Evolutionary conservation across 2,797 vertebrate genomes (phyloP).

Genomic region (Gila robusta): DNA sequence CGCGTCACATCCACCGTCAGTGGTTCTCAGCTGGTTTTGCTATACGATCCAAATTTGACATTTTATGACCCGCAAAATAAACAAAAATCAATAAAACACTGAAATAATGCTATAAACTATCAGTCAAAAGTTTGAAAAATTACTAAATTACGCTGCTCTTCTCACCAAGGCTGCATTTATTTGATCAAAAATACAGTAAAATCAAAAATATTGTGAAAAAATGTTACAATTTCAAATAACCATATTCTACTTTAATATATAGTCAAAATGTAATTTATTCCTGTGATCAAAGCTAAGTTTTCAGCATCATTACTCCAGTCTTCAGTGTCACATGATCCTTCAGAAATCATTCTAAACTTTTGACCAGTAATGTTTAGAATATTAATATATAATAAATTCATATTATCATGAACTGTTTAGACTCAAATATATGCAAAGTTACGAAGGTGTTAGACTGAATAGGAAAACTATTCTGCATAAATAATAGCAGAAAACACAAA

Average conservation of each 20-base stretch:
- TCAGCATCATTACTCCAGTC: background rate
- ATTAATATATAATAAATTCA: background rate
- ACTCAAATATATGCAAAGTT: background rate
- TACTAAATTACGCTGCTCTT: background rate
- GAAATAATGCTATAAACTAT: background rate
- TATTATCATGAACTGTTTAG: background rate
- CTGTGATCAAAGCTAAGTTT: background rate
- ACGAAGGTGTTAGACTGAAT: background rate
- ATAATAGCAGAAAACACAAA: background rate
- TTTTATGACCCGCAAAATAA: background rate
- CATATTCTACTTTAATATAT: background rate
- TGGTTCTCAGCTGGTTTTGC: conserved; percentile 16
- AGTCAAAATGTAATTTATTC: background rate
- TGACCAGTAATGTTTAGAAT: background rate
- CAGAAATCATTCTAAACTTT: background rate
- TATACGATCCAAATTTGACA: background rate
- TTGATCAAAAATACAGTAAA: background rate
- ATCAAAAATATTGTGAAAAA: background rate
- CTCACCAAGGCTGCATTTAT: background rate
- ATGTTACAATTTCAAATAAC: background rate
- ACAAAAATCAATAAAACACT: background rate
- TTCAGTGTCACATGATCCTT: background rate
- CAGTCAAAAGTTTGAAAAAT: background rate
- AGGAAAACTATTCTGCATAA: background rate
- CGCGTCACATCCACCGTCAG: background rate